These are phyloP conservation scores for Drosophila nigricruria DNA, from an alignment of 2,888 invertebrate genomes.

Conservation along the genomic window DNA sequence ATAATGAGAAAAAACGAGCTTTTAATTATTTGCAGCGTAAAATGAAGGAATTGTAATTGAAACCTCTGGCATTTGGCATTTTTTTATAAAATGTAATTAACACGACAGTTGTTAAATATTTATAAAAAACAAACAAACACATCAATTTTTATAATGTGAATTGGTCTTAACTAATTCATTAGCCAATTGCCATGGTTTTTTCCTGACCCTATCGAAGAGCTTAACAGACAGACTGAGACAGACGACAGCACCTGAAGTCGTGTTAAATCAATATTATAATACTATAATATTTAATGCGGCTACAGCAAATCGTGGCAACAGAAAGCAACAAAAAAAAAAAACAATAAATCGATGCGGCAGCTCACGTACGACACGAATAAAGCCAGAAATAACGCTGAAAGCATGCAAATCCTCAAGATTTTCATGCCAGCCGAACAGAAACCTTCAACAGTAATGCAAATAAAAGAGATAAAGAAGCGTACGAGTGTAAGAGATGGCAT, in stretches of 20 bases:
- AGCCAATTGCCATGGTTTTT: conserved; percentile 22
- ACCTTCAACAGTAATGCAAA: conserved; percentile 12
- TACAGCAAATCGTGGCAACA: not conserved
- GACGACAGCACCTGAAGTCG: not conserved
- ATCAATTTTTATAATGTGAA: not conserved
- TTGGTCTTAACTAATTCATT: conserved; percentile 3
- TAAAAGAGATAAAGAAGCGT: not conserved
- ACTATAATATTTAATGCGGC: conserved; percentile 34
- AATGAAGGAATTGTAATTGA: conserved; percentile 16
- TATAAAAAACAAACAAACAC: not conserved
- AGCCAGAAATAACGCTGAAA: conserved; percentile 66
- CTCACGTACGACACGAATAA: conserved; percentile 45
- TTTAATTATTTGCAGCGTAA: not conserved
- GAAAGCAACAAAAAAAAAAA: conserved; percentile 6
- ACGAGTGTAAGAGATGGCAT: not conserved
- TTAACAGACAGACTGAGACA: not conserved
- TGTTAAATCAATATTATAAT: conserved; percentile 42
- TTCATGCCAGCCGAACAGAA: conserved; percentile 27
- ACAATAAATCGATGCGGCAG: conserved; percentile 52
- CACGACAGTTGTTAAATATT: conserved; percentile 11
- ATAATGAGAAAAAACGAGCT: not conserved
- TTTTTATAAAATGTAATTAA: conserved; percentile 12
- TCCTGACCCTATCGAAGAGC: conserved; percentile 1
- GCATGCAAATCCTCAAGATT: conserved; percentile 73
- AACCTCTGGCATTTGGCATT: not conserved